Percentiles rank a stretch among this genome's conserved stretches.
Conservation (phyloP, 2,888 invertebrate species). For the Acrobasis repandana region DNA sequence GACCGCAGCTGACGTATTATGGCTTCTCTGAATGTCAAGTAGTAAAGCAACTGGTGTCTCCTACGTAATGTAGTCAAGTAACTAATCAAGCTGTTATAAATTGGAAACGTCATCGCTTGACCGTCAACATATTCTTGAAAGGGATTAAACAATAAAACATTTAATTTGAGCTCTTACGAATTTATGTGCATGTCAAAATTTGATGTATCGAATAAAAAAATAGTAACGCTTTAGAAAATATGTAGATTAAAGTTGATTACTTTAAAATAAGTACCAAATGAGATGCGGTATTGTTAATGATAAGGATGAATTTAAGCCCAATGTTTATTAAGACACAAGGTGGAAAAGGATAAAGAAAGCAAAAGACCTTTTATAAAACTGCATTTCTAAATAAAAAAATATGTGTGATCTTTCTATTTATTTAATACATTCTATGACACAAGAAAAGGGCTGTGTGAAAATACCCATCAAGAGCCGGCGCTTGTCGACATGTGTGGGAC, state of each 20-base stretch:
- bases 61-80: neutral
- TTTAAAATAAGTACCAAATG: too few species aligned
- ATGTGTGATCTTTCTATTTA: slow-evolving; percentile 4
- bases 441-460: slow-evolving; percentile 61
- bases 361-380: too few species aligned
- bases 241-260: too few species aligned
- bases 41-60: neutral
- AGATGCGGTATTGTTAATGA: too few species aligned
- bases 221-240: too few species aligned
- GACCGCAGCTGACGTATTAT: slow-evolving; percentile 5
- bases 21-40: slow-evolving; percentile 11
- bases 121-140: neutral
- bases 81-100: neutral
- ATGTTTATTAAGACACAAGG: too few species aligned
- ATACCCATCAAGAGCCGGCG: slow-evolving; percentile 55
- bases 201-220: too few species aligned
- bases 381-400: neutral
- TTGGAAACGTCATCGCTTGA: neutral
- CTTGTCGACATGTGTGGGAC: slow-evolving; percentile 60
- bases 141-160: neutral
- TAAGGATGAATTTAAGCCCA: too few species aligned
- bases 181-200: too few species aligned
- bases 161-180: too few species aligned
- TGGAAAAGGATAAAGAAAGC: too few species aligned
- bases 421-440: slow-evolving; percentile 44